Conservation (phyloP, 2,888 invertebrate genomes). For the Craniophora ligustri region DNA sequence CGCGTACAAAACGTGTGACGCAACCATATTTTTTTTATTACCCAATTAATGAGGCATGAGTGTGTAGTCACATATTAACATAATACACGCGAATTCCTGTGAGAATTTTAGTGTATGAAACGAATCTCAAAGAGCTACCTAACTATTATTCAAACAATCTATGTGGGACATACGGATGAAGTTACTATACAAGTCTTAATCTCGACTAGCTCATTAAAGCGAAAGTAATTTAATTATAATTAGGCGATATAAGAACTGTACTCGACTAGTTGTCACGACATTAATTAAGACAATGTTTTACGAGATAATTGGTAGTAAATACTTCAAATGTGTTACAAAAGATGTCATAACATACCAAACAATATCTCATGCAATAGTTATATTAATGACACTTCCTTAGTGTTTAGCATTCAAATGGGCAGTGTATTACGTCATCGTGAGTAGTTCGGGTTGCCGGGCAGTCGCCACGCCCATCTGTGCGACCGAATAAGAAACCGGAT, state of each 20-base stretch:
- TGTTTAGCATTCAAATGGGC: slow-evolving; percentile 56
- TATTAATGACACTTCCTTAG: slow-evolving; percentile 53
- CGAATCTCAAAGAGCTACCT: neutral
- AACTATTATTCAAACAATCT: slow-evolving; percentile 6
- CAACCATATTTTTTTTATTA: slow-evolving; percentile 60
- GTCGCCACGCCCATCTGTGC: slow-evolving; percentile 61
- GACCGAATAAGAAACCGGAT: slow-evolving; percentile 59
- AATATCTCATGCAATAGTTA: slow-evolving; percentile 16
- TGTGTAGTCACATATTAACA: slow-evolving; percentile 45
- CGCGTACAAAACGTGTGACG: slow-evolving; percentile 55
- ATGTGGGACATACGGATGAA: slow-evolving; percentile 7
- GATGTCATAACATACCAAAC: slow-evolving; percentile 21
- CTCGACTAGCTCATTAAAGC: too few species aligned
- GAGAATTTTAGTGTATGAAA: slow-evolving; percentile 25
- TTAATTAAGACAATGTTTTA: slow-evolving; percentile 9
- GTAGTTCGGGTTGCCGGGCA: slow-evolving; percentile 54
- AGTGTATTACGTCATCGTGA: slow-evolving; percentile 54
- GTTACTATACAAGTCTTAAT: neutral
- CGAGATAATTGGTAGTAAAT: neutral
- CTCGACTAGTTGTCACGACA: too few species aligned
- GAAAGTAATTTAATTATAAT: slow-evolving; percentile 8
- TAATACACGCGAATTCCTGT: slow-evolving; percentile 42
- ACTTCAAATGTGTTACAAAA: slow-evolving; percentile 7
- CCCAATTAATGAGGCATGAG: slow-evolving; percentile 54
- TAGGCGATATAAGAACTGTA: too few species aligned